These are phyloP conservation scores for Leptinotarsa lineolata DNA, from an alignment of 1,140 invertebrate species.

Conservation along the genomic window DNA sequence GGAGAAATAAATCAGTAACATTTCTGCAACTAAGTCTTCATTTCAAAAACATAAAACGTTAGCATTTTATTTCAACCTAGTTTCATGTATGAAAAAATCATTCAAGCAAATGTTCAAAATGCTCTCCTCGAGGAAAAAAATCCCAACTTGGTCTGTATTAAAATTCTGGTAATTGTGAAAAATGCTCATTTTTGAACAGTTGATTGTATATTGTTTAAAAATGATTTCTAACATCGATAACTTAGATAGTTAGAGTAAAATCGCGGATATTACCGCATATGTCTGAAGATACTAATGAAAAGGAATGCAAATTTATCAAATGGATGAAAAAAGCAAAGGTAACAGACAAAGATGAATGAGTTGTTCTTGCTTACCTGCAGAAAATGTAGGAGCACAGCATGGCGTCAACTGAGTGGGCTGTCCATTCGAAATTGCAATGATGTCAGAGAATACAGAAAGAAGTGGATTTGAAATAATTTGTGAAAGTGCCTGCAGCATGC, in stretches of 20 bases:
- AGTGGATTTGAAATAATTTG: neutral
- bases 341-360: conserved; percentile 25
- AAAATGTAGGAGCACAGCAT: conserved; percentile 23
- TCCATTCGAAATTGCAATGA: conserved; percentile 15
- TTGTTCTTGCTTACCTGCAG: conserved; percentile 25
- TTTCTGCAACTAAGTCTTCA: too few relatives aligned
- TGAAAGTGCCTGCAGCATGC: neutral
- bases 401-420: conserved; percentile 17
- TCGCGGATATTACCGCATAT: conserved; percentile 11
- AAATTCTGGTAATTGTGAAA: too few relatives aligned
- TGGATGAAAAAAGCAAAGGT: conserved; percentile 20
- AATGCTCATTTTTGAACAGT: too few relatives aligned
- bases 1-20: too few relatives aligned
- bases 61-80: too few relatives aligned
- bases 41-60: too few relatives aligned
- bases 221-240: neutral
- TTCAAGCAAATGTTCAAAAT: too few relatives aligned
- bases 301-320: conserved; percentile 10
- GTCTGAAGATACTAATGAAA: neutral
- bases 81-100: too few relatives aligned
- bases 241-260: conserved; percentile 15
- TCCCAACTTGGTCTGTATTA: too few relatives aligned
- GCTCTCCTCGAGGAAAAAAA: too few relatives aligned
- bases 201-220: neutral
- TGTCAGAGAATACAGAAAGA: neutral